Evolutionary conservation across 2,888 invertebrate genomes (phyloP), one percentile per base, ranked within the genome.

Genomic region (Archips xylosteana): DNA sequence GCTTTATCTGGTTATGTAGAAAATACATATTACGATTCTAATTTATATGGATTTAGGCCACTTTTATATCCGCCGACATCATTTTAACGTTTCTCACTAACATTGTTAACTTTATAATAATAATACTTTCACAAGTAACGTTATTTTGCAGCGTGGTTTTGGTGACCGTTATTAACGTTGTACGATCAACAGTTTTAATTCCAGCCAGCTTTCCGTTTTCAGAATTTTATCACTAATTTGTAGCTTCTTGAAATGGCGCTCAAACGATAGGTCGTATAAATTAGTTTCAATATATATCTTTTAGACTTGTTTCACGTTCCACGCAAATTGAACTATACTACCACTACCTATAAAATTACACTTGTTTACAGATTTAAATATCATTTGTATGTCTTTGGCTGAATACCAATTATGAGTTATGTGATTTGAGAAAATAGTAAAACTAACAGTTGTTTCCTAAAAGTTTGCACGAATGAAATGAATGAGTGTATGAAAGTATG

Each of bases 201-300:
- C 12, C 12, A 45, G 12, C 45, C 12, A 12, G 3, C 45, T 23
- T 5, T n/a, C 15, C 15, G n/a, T 51, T 15, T 15, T n/a, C 15
- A 49, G n/a, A 49, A 13, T 47, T 13, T 8, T 13, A 13, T 23
- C 23, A 23, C 23, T 13, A 49, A 23, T 57, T 32, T 57, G 57
- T 57, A 12, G 10, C 32, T 57, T 57, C 57, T 10, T 57, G 57
- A 57, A 57, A 57, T 57, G 57, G 57, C 10, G 3, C 12, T 10
- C 32, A 32, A 57, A 63, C 23, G 45, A 51, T 54, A 61, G 36
- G 36, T 62, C 54, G 61, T 57, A 67, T 45, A 54, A 72, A 36
- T 68, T 42, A 72, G 67, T 62, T 68, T 68, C 54, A 72, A 66
- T 62, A 54, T 60, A n/a, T n/a, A n/a, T 66, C 51, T 54, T 68